Evolutionary conservation across 2,888 invertebrate species (phyloP).

Genomic region (Napeogenes inachia): DNA sequence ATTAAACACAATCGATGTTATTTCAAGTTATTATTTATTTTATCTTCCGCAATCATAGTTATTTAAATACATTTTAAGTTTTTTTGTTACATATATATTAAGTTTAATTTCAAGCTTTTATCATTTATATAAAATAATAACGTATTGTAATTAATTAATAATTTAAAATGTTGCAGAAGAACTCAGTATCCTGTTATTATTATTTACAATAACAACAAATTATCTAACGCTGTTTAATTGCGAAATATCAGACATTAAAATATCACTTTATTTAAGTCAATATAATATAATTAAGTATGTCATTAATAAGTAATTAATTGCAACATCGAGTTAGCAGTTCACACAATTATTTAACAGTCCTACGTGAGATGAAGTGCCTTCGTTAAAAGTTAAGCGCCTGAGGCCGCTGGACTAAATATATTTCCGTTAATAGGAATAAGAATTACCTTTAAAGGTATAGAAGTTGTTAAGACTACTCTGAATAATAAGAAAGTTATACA

Average conservation of each 20-base stretch:
- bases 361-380: conserved; percentile 28
- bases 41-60: too few relatives aligned
- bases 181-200: too few relatives aligned
- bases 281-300: background rate
- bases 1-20: background rate
- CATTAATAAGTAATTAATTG: conserved; percentile 9
- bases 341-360: conserved; percentile 18
- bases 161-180: too few relatives aligned
- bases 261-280: too few relatives aligned
- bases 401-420: conserved; percentile 27
- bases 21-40: background rate
- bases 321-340: conserved; percentile 9
- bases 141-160: too few relatives aligned
- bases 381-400: conserved; percentile 31
- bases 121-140: too few relatives aligned
- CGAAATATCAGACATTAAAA: too few relatives aligned
- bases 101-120: too few relatives aligned
- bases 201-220: too few relatives aligned
- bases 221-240: too few relatives aligned
- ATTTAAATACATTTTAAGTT: background rate
- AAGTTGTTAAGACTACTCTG: background rate
- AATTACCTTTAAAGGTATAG: conserved; percentile 13
- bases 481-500: background rate
- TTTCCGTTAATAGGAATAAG: conserved; percentile 27
- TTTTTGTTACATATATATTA: background rate